A percentile compares a stretch with the other conserved stretches of the same genome.
Conservation (phyloP, 2,888 invertebrate genomes). For the Poecilus cupreus region DNA sequence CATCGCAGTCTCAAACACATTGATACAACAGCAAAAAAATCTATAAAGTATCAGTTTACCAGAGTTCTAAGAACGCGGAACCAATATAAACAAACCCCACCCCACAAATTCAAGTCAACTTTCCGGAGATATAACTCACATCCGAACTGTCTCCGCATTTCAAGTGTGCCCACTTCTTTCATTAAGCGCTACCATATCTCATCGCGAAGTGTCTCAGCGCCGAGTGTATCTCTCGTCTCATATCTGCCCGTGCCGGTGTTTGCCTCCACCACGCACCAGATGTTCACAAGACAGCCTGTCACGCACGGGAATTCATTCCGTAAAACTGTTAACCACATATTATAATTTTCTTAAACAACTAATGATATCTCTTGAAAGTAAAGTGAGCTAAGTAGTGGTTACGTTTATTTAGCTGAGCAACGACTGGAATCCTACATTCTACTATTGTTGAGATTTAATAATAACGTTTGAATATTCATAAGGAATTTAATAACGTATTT, state of each 20-base stretch:
- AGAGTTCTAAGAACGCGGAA: not conserved
- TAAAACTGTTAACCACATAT: slow-evolving; percentile 38
- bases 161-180: slow-evolving; percentile 36
- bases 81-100: slow-evolving; percentile 15
- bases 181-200: slow-evolving; percentile 50
- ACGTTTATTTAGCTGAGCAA: not conserved
- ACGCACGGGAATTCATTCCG: slow-evolving; percentile 2
- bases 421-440: not conserved
- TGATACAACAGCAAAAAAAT: not conserved
- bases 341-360: slow-evolving; percentile 30
- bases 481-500: slow-evolving; percentile 46
- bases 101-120: not conserved
- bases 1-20: too few relatives aligned
- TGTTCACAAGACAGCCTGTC: slow-evolving; percentile 11
- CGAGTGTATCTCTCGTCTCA: not conserved
- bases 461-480: slow-evolving; percentile 47
- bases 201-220: slow-evolving; percentile 1
- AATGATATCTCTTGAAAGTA: slow-evolving; percentile 2
- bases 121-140: slow-evolving; percentile 27
- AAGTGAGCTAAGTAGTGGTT: slow-evolving; percentile 4
- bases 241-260: slow-evolving; percentile 13
- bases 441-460: slow-evolving; percentile 49
- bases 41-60: slow-evolving; percentile 4
- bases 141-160: not conserved
- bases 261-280: slow-evolving; percentile 19